phyloP scores from a whole-genome alignment of 2,113 vertebrate species.

The Tiliqua scincoides region DNA sequence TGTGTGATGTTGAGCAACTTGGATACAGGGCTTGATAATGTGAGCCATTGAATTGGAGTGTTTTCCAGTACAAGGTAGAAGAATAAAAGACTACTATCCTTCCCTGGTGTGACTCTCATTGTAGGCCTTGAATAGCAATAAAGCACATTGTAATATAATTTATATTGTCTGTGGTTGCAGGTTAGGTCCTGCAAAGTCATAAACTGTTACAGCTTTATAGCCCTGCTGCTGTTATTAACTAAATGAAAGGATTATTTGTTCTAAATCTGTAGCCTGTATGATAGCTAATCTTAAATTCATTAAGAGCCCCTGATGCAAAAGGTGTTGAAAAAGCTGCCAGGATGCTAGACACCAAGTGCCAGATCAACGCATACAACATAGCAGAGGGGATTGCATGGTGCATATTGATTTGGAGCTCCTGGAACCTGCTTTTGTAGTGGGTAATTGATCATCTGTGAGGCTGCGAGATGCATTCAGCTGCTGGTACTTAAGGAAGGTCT shows the following conservation, averaged over 20 bases:
- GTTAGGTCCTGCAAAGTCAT: slow-evolving; percentile 72
- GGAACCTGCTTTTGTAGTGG: neutral
- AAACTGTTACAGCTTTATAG: slow-evolving; percentile 72
- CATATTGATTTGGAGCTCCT: slow-evolving; percentile 26
- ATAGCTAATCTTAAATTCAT: slow-evolving; percentile 61
- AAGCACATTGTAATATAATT: slow-evolving; percentile 68
- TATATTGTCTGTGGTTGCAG: slow-evolving; percentile 76
- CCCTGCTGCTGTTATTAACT: slow-evolving; percentile 72
- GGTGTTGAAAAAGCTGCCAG: slow-evolving; percentile 48
- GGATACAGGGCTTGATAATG: fast-evolving
- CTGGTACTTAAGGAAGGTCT: slow-evolving; percentile 36
- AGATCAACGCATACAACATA: neutral
- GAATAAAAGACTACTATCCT: slow-evolving; percentile 46
- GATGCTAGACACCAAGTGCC: slow-evolving; percentile 34
- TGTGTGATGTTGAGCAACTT: fast-evolving
- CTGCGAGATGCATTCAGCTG: slow-evolving; percentile 30
- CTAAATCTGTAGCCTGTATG: slow-evolving; percentile 61
- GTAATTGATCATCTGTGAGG: slow-evolving; percentile 32
- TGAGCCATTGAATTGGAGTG: slow-evolving; percentile 17
- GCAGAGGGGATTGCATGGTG: neutral
- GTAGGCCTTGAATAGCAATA: slow-evolving; percentile 55
- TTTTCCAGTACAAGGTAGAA: slow-evolving; percentile 50
- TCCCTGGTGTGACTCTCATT: slow-evolving; percentile 46
- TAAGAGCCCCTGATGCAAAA: slow-evolving; percentile 53
- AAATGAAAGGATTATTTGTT: slow-evolving; percentile 74